phyloP scores from a whole-genome alignment of 2,888 invertebrate genomes.

The Nomada hirtipes region DNA sequence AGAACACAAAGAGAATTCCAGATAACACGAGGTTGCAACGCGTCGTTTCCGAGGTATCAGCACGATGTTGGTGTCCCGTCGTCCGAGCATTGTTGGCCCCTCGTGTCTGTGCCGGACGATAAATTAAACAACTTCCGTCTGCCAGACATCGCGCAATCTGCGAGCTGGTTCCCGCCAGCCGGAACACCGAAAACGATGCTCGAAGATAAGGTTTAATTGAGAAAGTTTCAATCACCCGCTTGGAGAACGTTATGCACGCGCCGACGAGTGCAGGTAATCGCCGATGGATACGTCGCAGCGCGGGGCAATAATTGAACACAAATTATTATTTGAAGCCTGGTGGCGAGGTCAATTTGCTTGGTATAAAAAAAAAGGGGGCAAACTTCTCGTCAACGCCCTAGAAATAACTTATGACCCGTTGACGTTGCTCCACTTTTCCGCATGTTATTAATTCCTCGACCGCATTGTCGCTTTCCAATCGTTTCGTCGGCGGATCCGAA shows the following conservation, averaged over 20 bases:
- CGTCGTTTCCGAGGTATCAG: constrained; percentile 40
- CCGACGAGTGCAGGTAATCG: not conserved
- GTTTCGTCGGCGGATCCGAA: constrained; percentile 41
- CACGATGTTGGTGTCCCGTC: constrained; percentile 22
- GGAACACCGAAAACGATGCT: constrained; percentile 18
- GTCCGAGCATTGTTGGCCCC: constrained; percentile 36
- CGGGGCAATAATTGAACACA: no score
- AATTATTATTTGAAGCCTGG: no score
- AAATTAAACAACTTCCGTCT: constrained; percentile 60
- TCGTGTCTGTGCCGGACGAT: constrained; percentile 35
- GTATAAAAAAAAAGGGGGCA: not conserved
- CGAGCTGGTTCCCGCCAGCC: not conserved
- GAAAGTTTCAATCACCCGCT: constrained; percentile 41
- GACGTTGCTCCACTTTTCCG: constrained; percentile 33
- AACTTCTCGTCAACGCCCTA: constrained; percentile 4
- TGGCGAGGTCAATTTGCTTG: no score
- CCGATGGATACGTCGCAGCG: no score
- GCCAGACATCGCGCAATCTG: constrained; percentile 41
- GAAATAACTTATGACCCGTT: constrained; percentile 24
- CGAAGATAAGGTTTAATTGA: constrained; percentile 38
- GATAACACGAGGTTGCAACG: constrained; percentile 51
- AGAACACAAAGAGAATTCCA: constrained; percentile 43
- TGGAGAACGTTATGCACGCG: constrained; percentile 1
- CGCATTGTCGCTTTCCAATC: constrained; percentile 27
- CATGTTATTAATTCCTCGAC: constrained; percentile 54